A percentile compares a stretch with the other conserved stretches of the same genome.
These are phyloP conservation scores for Himantopus leucocephalus DNA, from an alignment of 2,113 vertebrate species.

Conservation along the genomic window DNA sequence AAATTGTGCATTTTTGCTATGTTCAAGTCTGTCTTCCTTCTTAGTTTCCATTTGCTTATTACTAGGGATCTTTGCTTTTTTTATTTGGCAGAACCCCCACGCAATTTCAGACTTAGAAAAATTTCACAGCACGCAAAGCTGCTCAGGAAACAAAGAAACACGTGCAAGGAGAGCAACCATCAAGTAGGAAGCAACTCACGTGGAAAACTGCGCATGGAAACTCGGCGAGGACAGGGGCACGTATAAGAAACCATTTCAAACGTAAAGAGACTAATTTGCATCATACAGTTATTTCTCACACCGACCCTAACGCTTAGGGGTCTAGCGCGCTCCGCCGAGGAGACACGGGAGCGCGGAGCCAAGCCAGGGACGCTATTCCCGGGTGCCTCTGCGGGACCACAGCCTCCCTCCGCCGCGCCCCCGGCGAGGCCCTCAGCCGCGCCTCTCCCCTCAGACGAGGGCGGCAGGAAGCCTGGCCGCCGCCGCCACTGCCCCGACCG, in stretches of 20 bases:
- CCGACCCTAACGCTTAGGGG: rapidly evolving
- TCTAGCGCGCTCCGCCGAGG: rapidly evolving
- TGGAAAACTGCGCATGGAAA: rapidly evolving
- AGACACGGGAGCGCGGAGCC: rapidly evolving
- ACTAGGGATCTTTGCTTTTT: rapidly evolving
- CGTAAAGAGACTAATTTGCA: rapidly evolving
- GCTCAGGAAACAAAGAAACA: background rate
- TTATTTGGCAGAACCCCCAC: rapidly evolving
- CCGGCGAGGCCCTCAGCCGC: rapidly evolving
- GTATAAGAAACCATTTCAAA: rapidly evolving
- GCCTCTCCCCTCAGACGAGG: background rate
- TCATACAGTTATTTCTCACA: rapidly evolving
- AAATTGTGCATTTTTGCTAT: rapidly evolving
- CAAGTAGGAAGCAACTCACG: rapidly evolving
- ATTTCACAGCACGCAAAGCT: rapidly evolving
- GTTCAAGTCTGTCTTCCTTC: background rate
- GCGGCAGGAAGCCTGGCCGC: background rate
- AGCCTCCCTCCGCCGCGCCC: rapidly evolving
- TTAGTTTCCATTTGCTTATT: background rate
- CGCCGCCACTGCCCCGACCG: rapidly evolving
- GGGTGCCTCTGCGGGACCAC: background rate
- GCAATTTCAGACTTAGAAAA: background rate
- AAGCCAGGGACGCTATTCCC: background rate
- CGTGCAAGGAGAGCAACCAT: rapidly evolving
- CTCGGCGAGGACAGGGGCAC: rapidly evolving